Base-by-base conservation (phyloP, 2,888 invertebrate species). In the Villa cingulata region DNA sequence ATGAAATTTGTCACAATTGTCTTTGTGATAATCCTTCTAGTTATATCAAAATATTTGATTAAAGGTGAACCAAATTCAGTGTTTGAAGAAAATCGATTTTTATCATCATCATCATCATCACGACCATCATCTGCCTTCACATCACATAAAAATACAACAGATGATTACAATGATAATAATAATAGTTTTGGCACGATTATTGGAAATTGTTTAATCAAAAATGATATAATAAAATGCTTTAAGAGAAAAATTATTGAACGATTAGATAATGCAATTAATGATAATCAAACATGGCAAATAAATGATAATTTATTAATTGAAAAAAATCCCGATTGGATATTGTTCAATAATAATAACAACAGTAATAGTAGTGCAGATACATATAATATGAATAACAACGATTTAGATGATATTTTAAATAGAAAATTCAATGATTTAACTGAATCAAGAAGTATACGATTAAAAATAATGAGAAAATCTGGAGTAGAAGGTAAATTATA, bases 211-310 rank as follows among this genome's bases (percentile, higher is more conserved):
- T 51, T 68, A 17, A 54, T 54, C 2, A 53, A 56, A 3, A 23
- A 50, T 4, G 43, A 48, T 38, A 57, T 54, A 16, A 47, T 52
- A 47, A 54, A 58, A 20, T 75, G 75, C 52, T 51, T 75, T n/a
- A 70, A 69, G 47, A 64, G 63, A 48, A 62, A 65, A 52, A 60
- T 70, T 0, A 53, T 70, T 37, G 58, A 64, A 7, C 51, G 65
- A 12, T 56, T 75, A 40, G 72, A 74, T 50, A 62, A 63, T 12
- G 71, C 71, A 3, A 59, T 71, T 10, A 55, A 57, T 52, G 67
- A 65, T 47, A 66, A 67, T 47, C 57, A 53, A 32, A 66, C 63
- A 3, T 68, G 68, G 69, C 52, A 60, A 4, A 52, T 65, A 23
- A 62, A 58, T 55, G 64, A 65, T 36, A 64, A 57, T 38, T 49